These are phyloP conservation scores for Hemibagrus guttatus DNA, from an alignment of 2,797 vertebrate species.

Conservation along the genomic window DNA sequence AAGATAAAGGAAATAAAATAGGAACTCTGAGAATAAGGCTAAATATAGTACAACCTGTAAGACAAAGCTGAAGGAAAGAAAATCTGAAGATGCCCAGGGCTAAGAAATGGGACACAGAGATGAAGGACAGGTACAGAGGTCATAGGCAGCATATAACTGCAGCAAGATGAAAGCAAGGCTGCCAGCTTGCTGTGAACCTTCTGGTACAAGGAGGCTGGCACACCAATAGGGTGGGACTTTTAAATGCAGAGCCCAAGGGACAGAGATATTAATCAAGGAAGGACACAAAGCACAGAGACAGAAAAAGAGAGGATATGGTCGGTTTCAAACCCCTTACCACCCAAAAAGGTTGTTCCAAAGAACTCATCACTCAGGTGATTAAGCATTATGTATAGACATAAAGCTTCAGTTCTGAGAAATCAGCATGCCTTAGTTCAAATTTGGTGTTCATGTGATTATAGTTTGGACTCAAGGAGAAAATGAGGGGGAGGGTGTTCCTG, in stretches of 20 bases:
- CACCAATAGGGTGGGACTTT: not conserved
- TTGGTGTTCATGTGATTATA: not conserved
- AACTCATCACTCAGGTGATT: not conserved
- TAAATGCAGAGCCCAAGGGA: not conserved
- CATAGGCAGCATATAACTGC: not conserved
- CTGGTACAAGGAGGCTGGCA: not conserved
- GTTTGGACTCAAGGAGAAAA: not conserved
- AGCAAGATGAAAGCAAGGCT: not conserved
- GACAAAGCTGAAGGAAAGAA: constrained; percentile 2
- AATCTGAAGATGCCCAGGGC: not conserved
- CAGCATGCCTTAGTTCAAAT: not conserved
- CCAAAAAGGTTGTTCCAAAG: not conserved
- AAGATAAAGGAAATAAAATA: not conserved
- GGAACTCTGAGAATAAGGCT: not conserved
- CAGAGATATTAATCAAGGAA: not conserved
- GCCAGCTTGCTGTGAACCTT: not conserved
- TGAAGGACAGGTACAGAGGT: not conserved
- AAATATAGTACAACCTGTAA: not conserved
- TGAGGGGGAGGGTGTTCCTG: no score
- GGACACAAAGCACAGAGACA: not conserved
- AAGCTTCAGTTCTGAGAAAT: not conserved
- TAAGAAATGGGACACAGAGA: not conserved
- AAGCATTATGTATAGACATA: not conserved
- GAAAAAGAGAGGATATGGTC: not conserved
- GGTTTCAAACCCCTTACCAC: not conserved